These are phyloP conservation scores for Solenopsis fugax DNA, from an alignment of 1,140 invertebrate genomes.

Conservation along the genomic window DNA sequence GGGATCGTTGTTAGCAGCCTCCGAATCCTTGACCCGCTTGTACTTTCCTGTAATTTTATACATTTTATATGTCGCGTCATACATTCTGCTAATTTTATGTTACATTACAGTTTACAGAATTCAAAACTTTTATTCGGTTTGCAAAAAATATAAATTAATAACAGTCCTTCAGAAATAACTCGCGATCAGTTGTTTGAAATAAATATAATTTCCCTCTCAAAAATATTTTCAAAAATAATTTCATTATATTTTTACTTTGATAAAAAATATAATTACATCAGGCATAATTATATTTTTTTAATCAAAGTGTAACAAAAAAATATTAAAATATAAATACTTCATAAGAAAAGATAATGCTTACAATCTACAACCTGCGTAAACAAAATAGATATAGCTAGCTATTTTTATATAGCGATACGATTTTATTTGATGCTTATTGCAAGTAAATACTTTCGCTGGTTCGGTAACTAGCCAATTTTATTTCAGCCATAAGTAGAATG, in stretches of 20 bases:
- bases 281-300: no score
- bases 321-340: neutral
- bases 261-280: no score
- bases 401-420: neutral
- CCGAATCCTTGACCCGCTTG: constrained; percentile 83
- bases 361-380: neutral
- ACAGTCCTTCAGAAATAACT: neutral
- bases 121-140: neutral
- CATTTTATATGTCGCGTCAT: neutral
- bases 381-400: neutral
- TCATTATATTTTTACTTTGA: no score
- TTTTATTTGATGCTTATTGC: neutral
- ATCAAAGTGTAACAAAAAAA: neutral
- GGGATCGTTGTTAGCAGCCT: constrained; percentile 81
- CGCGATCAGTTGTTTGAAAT: constrained; percentile 17
- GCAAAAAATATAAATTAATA: neutral
- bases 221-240: neutral
- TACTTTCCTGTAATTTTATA: constrained; percentile 80
- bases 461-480: neutral
- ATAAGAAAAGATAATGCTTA: neutral
- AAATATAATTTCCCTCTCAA: neutral
- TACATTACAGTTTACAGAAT: neutral
- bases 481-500: constrained; percentile 56
- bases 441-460: neutral
- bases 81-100: neutral